Evolutionary conservation across 64 coral and sea anemone genomes (phyloP), one percentile per base, ranked within the genome.

Genomic region (Astreopora myriophthalma): DNA sequence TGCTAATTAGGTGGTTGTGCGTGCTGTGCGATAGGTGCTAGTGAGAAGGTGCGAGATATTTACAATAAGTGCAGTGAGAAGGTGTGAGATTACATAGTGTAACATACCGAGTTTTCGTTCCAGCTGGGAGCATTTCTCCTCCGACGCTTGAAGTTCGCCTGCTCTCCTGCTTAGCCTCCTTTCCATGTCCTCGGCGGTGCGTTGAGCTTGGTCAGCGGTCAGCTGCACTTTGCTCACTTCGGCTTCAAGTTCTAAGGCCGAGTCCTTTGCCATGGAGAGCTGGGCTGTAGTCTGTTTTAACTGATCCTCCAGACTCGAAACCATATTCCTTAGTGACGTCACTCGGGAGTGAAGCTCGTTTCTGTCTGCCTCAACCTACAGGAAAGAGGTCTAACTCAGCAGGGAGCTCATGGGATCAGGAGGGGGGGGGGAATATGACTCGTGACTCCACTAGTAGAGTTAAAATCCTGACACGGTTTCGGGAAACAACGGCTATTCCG

Each of bases 31-130:
- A n/a, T n/a, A n/a, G n/a, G n/a, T n/a, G n/a, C n/a, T n/a, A n/a
- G n/a, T n/a, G n/a, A n/a, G n/a, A n/a, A n/a, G n/a, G n/a, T n/a
- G n/a, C n/a, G n/a, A n/a, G n/a, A n/a, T n/a, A n/a, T n/a, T n/a
- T n/a, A n/a, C n/a, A n/a, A n/a, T n/a, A n/a, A n/a, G n/a, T n/a
- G n/a, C n/a, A n/a, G n/a, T n/a, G n/a, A n/a, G n/a, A n/a, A n/a
- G n/a, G n/a, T n/a, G n/a, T n/a, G n/a, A n/a, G n/a, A n/a, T n/a
- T n/a, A n/a, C n/a, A n/a, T n/a, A n/a, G n/a, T n/a, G n/a, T n/a
- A n/a, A n/a, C n/a, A n/a, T 64, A 99, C 97, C 97, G 76, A 96
- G 61, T 83, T 74, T 95, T 75, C 71, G 63, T 79, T 99, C 94
- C 24, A 99, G 30, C 30, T 76, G 92, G 19, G 48, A 58, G 44